Evolutionary conservation across 2,888 invertebrate species (phyloP).

Genomic region (Stegophylla sp.): DNA sequence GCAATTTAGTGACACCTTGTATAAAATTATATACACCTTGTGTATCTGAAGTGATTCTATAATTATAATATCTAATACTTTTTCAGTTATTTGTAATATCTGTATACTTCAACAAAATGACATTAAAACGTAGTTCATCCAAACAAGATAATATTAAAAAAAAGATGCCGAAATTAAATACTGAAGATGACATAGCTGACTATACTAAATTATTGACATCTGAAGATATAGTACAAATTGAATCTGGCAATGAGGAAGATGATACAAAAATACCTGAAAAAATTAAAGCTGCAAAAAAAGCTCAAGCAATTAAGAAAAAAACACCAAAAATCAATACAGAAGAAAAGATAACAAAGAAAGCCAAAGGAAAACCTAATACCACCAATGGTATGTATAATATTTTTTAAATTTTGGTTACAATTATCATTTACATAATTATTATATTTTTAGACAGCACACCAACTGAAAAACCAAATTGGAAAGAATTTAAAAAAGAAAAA

Average conservation of each 20-base stretch:
- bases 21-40: too few species aligned
- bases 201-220: constrained; percentile 42
- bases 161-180: background rate
- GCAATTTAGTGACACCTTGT: too few species aligned
- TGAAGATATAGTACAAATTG: constrained; percentile 16
- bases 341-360: background rate
- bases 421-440: background rate
- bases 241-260: constrained; percentile 3
- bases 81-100: constrained; percentile 10
- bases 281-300: constrained; percentile 7
- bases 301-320: constrained; percentile 12
- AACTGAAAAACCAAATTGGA: constrained; percentile 73
- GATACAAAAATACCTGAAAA: background rate
- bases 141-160: background rate
- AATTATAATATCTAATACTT: constrained; percentile 1
- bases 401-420: background rate
- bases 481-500: constrained; percentile 77
- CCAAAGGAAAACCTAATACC: constrained; percentile 17
- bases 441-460: constrained; percentile 18
- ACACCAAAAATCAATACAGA: background rate
- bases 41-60: too few species aligned
- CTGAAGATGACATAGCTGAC: constrained; percentile 2
- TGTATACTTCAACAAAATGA: constrained; percentile 4
- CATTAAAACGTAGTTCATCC: constrained; percentile 27
- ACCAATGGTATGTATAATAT: constrained; percentile 14